phyloP scores from a whole-genome alignment of 2,113 vertebrate species.

The Carettochelys insculpta region DNA sequence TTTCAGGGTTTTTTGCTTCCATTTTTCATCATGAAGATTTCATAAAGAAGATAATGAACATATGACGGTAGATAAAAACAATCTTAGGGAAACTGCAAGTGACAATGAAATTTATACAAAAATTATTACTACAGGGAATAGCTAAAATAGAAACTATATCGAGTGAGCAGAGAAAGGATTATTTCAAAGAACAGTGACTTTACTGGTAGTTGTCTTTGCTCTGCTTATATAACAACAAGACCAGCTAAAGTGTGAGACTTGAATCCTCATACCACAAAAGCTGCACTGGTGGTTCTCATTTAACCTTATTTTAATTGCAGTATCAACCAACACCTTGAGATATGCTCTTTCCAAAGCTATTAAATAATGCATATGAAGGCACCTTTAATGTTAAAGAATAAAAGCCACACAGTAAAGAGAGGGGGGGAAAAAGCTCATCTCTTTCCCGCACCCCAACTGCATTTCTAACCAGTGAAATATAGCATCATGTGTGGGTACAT shows the following conservation, averaged over 20 bases:
- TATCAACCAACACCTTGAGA: background rate
- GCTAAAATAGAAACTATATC: background rate
- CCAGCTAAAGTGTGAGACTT: background rate
- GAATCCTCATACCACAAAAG: background rate
- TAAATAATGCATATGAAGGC: background rate
- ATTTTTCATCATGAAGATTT: background rate
- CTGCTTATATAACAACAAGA: background rate
- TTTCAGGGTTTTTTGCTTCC: background rate
- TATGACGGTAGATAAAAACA: background rate
- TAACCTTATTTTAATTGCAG: background rate
- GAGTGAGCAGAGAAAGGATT: background rate
- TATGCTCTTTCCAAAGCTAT: background rate
- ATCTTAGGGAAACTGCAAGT: background rate
- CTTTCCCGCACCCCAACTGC: background rate
- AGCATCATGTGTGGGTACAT: background rate
- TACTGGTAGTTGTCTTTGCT: background rate
- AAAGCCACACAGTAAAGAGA: background rate
- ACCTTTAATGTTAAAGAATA: background rate
- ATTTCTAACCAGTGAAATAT: background rate
- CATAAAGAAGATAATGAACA: background rate
- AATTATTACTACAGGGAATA: background rate
- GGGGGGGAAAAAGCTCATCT: background rate
- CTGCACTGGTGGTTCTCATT: background rate
- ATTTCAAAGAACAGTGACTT: background rate
- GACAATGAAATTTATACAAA: background rate